Conservation (phyloP, 92 coral and sea anemone species). For the Zoanthus solanderi region DNA sequence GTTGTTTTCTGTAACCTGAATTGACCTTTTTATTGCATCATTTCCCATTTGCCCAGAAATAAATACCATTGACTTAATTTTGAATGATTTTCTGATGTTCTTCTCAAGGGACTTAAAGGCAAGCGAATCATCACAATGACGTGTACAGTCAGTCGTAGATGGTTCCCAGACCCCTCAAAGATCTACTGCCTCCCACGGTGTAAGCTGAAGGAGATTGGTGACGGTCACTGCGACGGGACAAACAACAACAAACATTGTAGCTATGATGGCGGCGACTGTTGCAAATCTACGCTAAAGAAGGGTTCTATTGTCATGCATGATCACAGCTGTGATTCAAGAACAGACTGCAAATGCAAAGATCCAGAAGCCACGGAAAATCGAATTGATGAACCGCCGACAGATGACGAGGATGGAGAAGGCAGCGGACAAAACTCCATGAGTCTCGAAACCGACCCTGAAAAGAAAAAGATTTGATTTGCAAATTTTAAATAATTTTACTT, state of each 20-base stretch:
- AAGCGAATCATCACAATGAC: constrained; percentile 66
- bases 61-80: not conserved
- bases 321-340: constrained; percentile 30
- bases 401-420: constrained; percentile 60
- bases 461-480: constrained; percentile 21
- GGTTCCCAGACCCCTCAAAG: constrained; percentile 83
- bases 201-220: constrained; percentile 50
- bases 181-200: constrained; percentile 69
- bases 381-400: constrained; percentile 41
- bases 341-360: constrained; percentile 72
- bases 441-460: not conserved
- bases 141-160: constrained; percentile 72
- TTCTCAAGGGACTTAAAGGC: constrained; percentile 71
- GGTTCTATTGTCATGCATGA: constrained; percentile 48
- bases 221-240: constrained; percentile 71
- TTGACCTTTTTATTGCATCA: too few relatives aligned
- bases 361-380: constrained; percentile 75
- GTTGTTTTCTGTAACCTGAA: too few relatives aligned
- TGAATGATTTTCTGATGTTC: not conserved
- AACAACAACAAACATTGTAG: constrained; percentile 90
- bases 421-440: constrained; percentile 37
- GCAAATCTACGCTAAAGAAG: constrained; percentile 64
- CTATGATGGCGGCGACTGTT: constrained; percentile 96
- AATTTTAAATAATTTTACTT: not conserved
- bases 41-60: too few relatives aligned